Base-by-base conservation (phyloP, 2,888 invertebrate species). In the Germaria angustata region DNA sequence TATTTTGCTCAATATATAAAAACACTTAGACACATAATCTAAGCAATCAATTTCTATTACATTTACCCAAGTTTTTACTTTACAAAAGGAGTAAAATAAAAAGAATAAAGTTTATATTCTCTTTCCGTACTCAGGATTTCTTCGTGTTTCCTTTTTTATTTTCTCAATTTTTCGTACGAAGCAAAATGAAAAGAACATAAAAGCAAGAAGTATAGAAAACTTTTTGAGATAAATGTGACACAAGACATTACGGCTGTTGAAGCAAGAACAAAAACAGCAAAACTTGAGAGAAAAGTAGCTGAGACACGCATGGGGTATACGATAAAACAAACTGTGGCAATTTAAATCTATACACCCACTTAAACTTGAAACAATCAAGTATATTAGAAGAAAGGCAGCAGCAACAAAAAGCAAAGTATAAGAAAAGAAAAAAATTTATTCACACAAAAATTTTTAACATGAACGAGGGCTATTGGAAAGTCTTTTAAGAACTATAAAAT, bases 221-320 rank as follows among this genome's bases (percentile, higher is more conserved):
- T 87, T 88, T 89, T 86, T 83, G 86, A 87, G 88, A 88, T 87
- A 89, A 87, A 89, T 87, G 87, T 87, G 87, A 87, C 86, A 87
- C 85, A 87, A 87, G 87, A 88, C 86, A 87, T 85, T 87, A 86
- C 78, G 86, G 87, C 86, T 85, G 82, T 65, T 68, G 55, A 36
- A 66, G 24, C 20, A 72, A 22, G 49, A 72, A 72, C 59, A 69
- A 65, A 85, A 87, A 87, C 79, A 76, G 80, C 61, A 84, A 80
- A 84, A 46, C 69, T 83, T 72, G 13, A 15, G 32, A 59, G 78
- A 34, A 76, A 69, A 55, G 63, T 51, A 78, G 61, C 72, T 71
- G 36, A 28, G 66, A 51, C 59, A 59, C 51, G 63, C 65, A 76
- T 82, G 36, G 65, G 61, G 55, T 53, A 69, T 68, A 66, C 28